Percentiles rank a stretch among this genome's conserved stretches.
These are phyloP conservation scores for Pachyseris speciosa DNA, from an alignment of 64 coral and sea anemone genomes.

Conservation along the genomic window DNA sequence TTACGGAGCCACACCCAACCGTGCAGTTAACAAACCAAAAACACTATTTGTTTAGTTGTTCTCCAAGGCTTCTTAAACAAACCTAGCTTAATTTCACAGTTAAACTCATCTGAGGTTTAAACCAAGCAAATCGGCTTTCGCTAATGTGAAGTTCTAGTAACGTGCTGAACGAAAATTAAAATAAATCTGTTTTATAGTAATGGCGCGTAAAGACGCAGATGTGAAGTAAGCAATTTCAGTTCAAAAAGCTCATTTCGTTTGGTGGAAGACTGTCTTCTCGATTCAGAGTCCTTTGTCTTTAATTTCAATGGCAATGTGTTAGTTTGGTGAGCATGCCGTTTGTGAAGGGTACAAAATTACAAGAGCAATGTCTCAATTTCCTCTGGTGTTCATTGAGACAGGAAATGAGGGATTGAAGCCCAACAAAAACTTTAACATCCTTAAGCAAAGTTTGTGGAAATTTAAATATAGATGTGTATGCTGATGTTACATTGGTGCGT, in stretches of 20 bases:
- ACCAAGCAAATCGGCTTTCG: not conserved
- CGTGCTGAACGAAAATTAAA: not conserved
- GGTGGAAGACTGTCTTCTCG: not conserved
- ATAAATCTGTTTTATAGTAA: not conserved
- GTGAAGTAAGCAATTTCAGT: not conserved
- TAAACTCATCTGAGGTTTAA: not conserved
- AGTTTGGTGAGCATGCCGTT: not conserved
- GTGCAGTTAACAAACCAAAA: not conserved
- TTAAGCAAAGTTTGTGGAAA: conserved; percentile 20
- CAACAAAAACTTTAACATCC: conserved; percentile 29
- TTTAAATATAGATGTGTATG: not conserved
- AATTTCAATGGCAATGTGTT: conserved; percentile 8
- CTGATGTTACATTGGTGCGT: conserved; percentile 16
- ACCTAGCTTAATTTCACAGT: not conserved
- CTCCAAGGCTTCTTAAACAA: conserved; percentile 10
- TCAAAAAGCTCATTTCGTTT: conserved; percentile 14
- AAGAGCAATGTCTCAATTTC: not conserved
- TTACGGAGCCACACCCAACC: not conserved
- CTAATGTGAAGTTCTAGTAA: not conserved
- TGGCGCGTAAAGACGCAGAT: conserved; percentile 19
- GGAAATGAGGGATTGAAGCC: conserved; percentile 19
- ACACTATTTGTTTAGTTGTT: conserved; percentile 34
- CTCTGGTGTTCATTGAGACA: not conserved
- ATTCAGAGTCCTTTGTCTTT: conserved; percentile 2
- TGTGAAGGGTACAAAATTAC: not conserved